phyloP scores from a whole-genome alignment of 2,113 vertebrate species.

The Apeltes quadracus region DNA sequence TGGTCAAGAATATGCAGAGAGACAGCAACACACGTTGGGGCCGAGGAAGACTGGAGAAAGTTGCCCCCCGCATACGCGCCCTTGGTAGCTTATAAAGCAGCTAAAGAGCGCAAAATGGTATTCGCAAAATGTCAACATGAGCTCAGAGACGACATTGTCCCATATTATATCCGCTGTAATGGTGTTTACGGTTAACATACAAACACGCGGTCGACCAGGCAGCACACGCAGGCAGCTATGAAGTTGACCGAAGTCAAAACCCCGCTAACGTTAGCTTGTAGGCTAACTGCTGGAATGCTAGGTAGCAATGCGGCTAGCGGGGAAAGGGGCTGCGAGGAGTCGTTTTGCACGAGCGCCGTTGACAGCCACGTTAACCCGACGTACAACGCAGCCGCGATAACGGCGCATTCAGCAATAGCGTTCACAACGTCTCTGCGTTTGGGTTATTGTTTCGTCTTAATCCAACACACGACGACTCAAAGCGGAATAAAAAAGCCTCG shows the following conservation, averaged over 20 bases:
- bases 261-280: constrained; percentile 2
- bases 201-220: neutral
- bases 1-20: neutral
- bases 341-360: constrained; percentile 17
- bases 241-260: neutral
- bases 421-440: too few species aligned
- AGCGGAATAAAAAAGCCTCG: neutral
- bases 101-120: too few species aligned
- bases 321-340: constrained; percentile 24
- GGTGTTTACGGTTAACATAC: neutral
- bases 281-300: constrained; percentile 51
- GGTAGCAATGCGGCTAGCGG: constrained; percentile 47
- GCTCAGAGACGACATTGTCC: neutral
- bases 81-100: constrained; percentile 40
- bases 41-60: constrained; percentile 22
- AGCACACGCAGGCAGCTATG: neutral
- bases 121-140: neutral
- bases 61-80: constrained; percentile 50
- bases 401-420: neutral
- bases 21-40: neutral
- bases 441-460: too few species aligned
- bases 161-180: neutral
- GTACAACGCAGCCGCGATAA: constrained; percentile 1
- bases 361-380: constrained; percentile 38
- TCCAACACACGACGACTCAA: neutral